Percentiles rank a stretch among this genome's conserved stretches.
Conservation (phyloP, 2,888 invertebrate genomes). For the Oxystoma pomonae region DNA sequence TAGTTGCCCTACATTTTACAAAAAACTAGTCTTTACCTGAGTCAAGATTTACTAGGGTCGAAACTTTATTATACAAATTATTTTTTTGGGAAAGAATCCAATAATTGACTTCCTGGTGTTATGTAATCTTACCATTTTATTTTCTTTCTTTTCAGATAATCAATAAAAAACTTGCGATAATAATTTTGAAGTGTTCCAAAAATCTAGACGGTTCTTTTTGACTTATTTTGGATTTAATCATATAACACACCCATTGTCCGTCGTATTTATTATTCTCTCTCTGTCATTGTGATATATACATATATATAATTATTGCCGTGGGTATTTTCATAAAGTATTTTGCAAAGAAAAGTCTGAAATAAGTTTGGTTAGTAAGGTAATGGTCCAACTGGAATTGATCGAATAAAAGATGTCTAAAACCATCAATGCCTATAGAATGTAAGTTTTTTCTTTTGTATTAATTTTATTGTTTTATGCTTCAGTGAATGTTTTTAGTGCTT, state of each 20-base stretch:
- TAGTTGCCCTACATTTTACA: too few relatives aligned
- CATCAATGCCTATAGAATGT: constrained; percentile 87
- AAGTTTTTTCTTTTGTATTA: constrained; percentile 52
- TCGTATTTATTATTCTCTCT: not conserved
- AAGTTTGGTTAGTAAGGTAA: not conserved
- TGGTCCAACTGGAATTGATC: not conserved
- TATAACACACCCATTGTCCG: too few relatives aligned
- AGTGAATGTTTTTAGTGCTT: too few relatives aligned
- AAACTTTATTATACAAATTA: too few relatives aligned
- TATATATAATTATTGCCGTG: not conserved
- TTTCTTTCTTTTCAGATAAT: not conserved
- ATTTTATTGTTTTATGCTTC: too few relatives aligned
- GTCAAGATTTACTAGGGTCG: too few relatives aligned
- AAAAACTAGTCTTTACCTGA: too few relatives aligned
- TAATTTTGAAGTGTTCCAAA: not conserved
- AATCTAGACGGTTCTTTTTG: not conserved
- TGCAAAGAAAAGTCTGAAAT: not conserved
- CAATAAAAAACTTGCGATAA: not conserved
- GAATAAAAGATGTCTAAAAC: constrained; percentile 68
- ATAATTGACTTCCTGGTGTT: too few relatives aligned
- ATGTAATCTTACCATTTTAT: not conserved
- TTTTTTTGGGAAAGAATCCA: too few relatives aligned
- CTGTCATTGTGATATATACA: not conserved
- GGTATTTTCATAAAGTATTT: not conserved
- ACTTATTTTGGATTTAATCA: too few relatives aligned